Evolutionary conservation across 2,888 invertebrate genomes (phyloP).

Genomic region (Arge pagana): DNA sequence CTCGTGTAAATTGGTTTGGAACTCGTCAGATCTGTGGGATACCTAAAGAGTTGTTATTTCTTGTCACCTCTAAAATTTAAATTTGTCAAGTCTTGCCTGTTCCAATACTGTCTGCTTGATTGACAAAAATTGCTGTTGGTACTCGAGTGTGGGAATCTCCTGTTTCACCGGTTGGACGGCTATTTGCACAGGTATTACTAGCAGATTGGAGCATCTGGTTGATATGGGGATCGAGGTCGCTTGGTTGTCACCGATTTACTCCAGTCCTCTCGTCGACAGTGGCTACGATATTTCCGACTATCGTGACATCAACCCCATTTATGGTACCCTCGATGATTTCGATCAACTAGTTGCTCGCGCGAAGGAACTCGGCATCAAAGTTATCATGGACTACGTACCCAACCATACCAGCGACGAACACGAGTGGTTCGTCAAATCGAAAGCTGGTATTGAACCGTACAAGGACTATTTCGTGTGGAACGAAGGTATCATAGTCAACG

Average conservation of each 20-base stretch:
- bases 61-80: too few species aligned
- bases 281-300: constrained; percentile 78
- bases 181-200: constrained; percentile 68
- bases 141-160: too few species aligned
- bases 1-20: too few species aligned
- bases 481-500: constrained; percentile 45
- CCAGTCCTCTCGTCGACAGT: constrained; percentile 70
- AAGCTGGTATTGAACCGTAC: constrained; percentile 46
- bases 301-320: constrained; percentile 68
- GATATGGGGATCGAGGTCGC: constrained; percentile 69
- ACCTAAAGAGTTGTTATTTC: too few species aligned
- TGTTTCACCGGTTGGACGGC: too few species aligned
- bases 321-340: constrained; percentile 73
- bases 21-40: too few species aligned
- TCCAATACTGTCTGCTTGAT: too few species aligned
- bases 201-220: constrained; percentile 66
- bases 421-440: constrained; percentile 60
- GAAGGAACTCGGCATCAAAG: constrained; percentile 48
- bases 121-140: too few species aligned
- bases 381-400: constrained; percentile 69
- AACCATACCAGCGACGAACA: constrained; percentile 73
- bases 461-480: constrained; percentile 61
- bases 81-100: too few species aligned
- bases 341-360: constrained; percentile 64
- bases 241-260: constrained; percentile 72